phyloP scores from a whole-genome alignment of 2,797 vertebrate genomes.

The Typhlichthys eigenmanni region DNA sequence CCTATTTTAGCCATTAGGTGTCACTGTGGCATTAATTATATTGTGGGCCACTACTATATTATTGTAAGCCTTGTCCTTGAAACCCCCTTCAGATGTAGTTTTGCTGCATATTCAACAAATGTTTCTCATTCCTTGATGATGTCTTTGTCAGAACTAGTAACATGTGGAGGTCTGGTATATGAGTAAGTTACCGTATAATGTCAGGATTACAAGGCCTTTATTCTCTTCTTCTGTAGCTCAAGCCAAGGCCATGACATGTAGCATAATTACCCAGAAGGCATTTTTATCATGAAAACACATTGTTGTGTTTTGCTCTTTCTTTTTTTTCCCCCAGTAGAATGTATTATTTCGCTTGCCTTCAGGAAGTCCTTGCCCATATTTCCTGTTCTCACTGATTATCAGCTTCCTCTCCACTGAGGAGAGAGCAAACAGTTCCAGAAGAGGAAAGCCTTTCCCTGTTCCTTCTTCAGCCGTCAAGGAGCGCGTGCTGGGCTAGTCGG shows the following conservation, averaged over 20 bases:
- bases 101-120: neutral
- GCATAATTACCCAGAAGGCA: conserved; percentile 34
- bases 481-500: neutral
- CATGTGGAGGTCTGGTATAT: neutral
- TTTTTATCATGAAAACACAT: conserved; percentile 40
- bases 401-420: conserved; percentile 79
- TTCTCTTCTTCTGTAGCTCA: conserved; percentile 1
- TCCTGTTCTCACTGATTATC: conserved; percentile 83
- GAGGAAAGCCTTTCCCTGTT: neutral
- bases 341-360: conserved; percentile 73
- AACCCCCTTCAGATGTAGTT: neutral
- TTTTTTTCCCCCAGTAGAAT: conserved; percentile 54
- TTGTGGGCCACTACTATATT: neutral
- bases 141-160: neutral
- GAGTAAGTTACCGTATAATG: neutral
- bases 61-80: neutral
- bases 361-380: conserved; percentile 80
- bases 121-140: neutral
- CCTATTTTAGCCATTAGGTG: conserved; percentile 62
- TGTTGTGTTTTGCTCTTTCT: conserved; percentile 18
- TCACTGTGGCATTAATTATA: conserved; percentile 43
- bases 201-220: neutral
- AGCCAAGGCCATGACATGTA: conserved; percentile 4
- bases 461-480: neutral
- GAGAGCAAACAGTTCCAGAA: conserved; percentile 62